Percentiles rank a stretch among this genome's conserved stretches.
Evolutionary conservation across 2,888 invertebrate genomes (phyloP).

Genomic region (Argyra leucocephala): DNA sequence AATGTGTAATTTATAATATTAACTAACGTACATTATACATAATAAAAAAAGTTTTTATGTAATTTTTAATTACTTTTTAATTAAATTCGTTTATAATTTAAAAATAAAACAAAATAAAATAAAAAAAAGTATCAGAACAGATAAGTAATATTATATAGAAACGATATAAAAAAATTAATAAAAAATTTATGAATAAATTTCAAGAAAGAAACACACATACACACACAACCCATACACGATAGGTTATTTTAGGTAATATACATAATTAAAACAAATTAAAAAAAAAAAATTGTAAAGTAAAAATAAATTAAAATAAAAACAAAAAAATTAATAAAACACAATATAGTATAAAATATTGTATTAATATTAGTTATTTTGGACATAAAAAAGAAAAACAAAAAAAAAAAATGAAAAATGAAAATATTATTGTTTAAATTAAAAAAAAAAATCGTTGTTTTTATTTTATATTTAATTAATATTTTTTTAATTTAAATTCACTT

Average conservation of each 20-base stretch:
- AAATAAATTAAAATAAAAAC: neutral
- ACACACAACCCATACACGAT: conserved; percentile 6
- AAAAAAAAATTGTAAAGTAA: neutral
- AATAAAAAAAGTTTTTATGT: neutral
- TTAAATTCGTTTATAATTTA: neutral
- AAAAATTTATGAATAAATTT: neutral
- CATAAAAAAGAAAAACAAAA: neutral
- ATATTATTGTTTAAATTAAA: conserved; percentile 4
- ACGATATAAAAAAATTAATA: neutral
- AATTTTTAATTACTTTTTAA: neutral
- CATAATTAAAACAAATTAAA: neutral
- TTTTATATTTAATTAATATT: neutral
- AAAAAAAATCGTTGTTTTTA: neutral
- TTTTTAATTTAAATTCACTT: too few relatives aligned
- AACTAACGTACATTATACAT: too few relatives aligned
- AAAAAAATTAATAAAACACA: neutral
- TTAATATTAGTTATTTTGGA: conserved; percentile 4
- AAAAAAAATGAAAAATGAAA: neutral
- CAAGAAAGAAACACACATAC: conserved; percentile 2
- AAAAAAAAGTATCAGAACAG: neutral
- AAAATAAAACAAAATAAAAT: neutral
- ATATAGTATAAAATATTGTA: conserved; percentile 1
- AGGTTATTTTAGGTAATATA: neutral
- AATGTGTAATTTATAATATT: neutral
- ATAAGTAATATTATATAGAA: neutral